Base-by-base conservation (phyloP, 2,888 invertebrate genomes). In the Parascotia fuliginaria region DNA sequence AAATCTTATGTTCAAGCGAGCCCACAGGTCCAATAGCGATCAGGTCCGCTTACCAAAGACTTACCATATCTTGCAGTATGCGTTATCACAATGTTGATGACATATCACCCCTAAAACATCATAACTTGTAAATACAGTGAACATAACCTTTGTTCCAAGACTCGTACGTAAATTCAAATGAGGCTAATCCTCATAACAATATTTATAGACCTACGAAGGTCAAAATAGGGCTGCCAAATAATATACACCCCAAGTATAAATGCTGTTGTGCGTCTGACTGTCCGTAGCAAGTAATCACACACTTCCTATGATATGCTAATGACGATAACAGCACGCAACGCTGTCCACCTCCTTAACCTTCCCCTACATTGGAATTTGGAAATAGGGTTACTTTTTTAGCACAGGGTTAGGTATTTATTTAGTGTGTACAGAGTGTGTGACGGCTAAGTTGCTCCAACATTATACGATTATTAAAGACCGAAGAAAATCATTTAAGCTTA, bases 261-360 rank as follows among this genome's bases (percentile, higher is more conserved):
- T 11, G 9, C 15, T 41, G 54, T 31, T 42, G 73, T 74, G 77
- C 79, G 80, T 83, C 82, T 75, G 83, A 78, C 80, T 83, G 76
- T 77, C 81, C 74, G 72, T 68, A 60, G 65, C 65, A 64, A 70
- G 73, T 85, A 85, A 86, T 85, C 81, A 75, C 77, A 76, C 70
- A 78, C 81, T 86, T 85, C 86, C 87, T 82, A 77, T 71, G 79
- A 75, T 81, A 88, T 88, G 89, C 77, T 83, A 89, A 90, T 90
- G 71, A 53, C 50, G 53, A 42, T 55, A 51, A 53, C 47, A 73
- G 80, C 90, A 90, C 89, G 89, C 89, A 71, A 89, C 49, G 39
- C 60, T 48, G 73, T 52, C 73, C 67, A 65, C 73, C 74, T 62
- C 47, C 42, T 24, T 67, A 73, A 70, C 74, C 75, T 73, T 73